Evolutionary conservation across 2,113 vertebrate species (phyloP).

Genomic region (Oryzias curvinotus): DNA sequence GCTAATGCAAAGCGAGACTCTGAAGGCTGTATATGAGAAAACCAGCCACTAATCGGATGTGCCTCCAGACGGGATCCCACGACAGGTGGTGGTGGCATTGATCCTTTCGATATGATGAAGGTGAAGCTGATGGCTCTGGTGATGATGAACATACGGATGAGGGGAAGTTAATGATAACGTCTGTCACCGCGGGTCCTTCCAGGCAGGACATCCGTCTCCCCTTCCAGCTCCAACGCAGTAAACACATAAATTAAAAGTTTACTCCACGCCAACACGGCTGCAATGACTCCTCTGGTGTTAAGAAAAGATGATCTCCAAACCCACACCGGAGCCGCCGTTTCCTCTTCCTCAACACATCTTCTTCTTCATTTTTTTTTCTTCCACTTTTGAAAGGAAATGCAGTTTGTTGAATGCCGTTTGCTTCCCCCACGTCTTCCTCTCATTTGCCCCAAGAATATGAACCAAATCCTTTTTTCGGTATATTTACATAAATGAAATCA

Average conservation of each 20-base stretch:
- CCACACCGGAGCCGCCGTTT: too few species aligned
- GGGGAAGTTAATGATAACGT: constrained; percentile 16
- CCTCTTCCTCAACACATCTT: too few species aligned
- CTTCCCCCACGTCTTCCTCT: neutral
- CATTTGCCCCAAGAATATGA: neutral
- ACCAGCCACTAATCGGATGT: constrained; percentile 37
- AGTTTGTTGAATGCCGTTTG: constrained; percentile 1
- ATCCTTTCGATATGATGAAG: constrained; percentile 32
- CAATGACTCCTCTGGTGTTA: constrained; percentile 35
- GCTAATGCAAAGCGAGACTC: constrained; percentile 31
- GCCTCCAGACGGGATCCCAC: constrained; percentile 31
- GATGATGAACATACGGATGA: constrained; percentile 34
- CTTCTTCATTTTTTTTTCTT: constrained; percentile 34
- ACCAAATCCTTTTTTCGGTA: neutral
- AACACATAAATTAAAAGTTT: constrained; percentile 39
- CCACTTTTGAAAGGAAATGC: neutral
- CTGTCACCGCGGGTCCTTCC: constrained; percentile 8
- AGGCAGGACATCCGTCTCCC: constrained; percentile 13
- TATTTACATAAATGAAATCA: constrained; percentile 45
- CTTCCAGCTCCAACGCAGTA: constrained; percentile 15
- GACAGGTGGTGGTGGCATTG: constrained; percentile 20
- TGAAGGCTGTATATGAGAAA: constrained; percentile 26
- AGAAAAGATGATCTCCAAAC: constrained; percentile 12
- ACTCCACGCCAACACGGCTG: constrained; percentile 16
- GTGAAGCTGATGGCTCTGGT: constrained; percentile 14